These are phyloP conservation scores for Drepana falcataria DNA, from an alignment of 2,888 invertebrate species.

Conservation along the genomic window DNA sequence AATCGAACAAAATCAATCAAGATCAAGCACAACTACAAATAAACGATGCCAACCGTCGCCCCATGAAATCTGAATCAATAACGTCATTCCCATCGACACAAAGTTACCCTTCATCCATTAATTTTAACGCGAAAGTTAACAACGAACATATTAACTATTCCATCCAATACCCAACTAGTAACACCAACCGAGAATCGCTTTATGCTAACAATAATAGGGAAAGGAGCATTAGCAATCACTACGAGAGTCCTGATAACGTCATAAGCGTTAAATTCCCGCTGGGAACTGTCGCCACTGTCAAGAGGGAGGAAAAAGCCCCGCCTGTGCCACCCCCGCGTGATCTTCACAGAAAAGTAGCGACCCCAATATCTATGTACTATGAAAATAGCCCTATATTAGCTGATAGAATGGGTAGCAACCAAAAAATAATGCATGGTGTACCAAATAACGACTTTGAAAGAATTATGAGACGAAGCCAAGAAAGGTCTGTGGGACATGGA, in stretches of 20 bases:
- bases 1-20: conserved; percentile 64
- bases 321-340: conserved; percentile 90
- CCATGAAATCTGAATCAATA: conserved; percentile 70
- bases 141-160: conserved; percentile 75
- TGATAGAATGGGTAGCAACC: conserved; percentile 47
- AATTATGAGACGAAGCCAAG: conserved; percentile 71
- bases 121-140: conserved; percentile 76
- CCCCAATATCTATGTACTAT: conserved; percentile 72
- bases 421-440: conserved; percentile 56
- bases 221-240: conserved; percentile 51
- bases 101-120: conserved; percentile 75
- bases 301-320: conserved; percentile 76
- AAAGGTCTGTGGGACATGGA: conserved; percentile 61
- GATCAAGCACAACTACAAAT: conserved; percentile 37
- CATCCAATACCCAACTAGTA: conserved; percentile 60
- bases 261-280: conserved; percentile 75
- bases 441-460: conserved; percentile 71
- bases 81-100: conserved; percentile 75
- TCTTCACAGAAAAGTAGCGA: conserved; percentile 80
- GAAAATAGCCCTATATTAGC: conserved; percentile 56
- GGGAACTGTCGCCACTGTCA: conserved; percentile 64
- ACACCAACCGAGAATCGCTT: conserved; percentile 55
- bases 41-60: conserved; percentile 53
- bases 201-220: conserved; percentile 59
- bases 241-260: conserved; percentile 61